Evolutionary conservation across 2,797 vertebrate species (phyloP), one percentile per base, ranked within the genome.

Genomic region (Myiotriccus ornatus): DNA sequence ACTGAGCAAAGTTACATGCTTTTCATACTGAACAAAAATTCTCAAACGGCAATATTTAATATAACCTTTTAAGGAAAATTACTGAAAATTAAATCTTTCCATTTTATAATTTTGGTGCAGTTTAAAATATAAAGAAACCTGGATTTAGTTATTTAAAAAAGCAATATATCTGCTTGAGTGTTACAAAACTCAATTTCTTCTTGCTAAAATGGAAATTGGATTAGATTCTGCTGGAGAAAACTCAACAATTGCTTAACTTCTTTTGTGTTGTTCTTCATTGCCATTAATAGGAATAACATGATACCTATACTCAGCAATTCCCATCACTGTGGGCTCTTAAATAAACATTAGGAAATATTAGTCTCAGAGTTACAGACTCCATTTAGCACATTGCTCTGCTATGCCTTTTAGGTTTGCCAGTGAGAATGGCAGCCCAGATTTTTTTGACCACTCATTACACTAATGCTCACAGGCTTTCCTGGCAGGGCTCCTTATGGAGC

Each of bases 191-290:
- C 63, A 25, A 21, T 74, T 91, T 91, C 23, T 73, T 49, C 79
- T 74, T 62, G 68, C 83, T 94, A 94, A 96, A 95, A 96, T 95
- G 95, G 93, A 96, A 96, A 96, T 89, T 95, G 94, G 95, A 96
- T 94, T 90, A 79, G 90, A 77, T 95, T 93, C 74, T 88, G 13
- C 37, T 92, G 83, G 86, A 93, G 67, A 44, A 84, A 92, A 79
- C 80, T 92, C 96, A 95, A 84, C 63, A 84, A 88, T 89, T 93
- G 63, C 84, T 94, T 82, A 95, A 93, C 67, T 87, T 87, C 90
- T 94, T 89, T 76, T 39, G 83, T 87, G 86, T 87, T 93, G 84
- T 63, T 94, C 84, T 84, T 95, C 80, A 12, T 82, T 84, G 67
- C 70, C 84, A 84, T 84, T 95, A 96, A 96, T 55, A 92, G 44